Base-by-base conservation (phyloP, 2,888 invertebrate species). In the Cephus nigrinus region DNA sequence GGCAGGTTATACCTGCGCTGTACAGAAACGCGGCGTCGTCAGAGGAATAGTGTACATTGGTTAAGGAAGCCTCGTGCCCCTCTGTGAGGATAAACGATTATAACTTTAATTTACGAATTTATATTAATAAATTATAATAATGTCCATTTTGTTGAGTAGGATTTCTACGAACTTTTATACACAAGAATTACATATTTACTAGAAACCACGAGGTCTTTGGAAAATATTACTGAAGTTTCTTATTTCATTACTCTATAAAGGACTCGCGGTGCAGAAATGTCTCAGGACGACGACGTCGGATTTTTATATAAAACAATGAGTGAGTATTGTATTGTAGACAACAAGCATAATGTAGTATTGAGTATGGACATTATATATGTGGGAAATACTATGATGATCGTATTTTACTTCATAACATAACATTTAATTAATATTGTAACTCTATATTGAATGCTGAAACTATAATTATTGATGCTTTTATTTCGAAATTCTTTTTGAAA, bases 271-370 rank as follows among this genome's bases (percentile, higher is more conserved):
- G 32, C 69, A 75, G 35, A 84, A 85, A 90, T 90, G 90, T 90
- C 90, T 78, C 90, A 90, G 82, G 90, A 90, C 78, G 91, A 91
- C 82, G 91, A 91, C 83, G 91, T 91, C 74, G 90, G 91, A 80
- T 91, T 91, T 86, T 86, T 91, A 74, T 91, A 90, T 82, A 91
- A 91, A 87, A 91, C 91, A 68, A 91, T 91, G 91, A 91, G 91
- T 91, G 81, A 91, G 91, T 90, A 78, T 74, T 23, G 55, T 55
- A 55, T 74, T 23, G 55, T 55, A 23, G 55, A 55, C 23, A 55
- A 9, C 2, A 23, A 55, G 23, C 5, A 55, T 55, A 55, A 55
- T 23, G 9, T 55, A 55, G 9, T 55, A 23, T 55, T 55, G 23
- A 55, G 9, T 55, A 23, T 55, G 55, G 9, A 55, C 5, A 9